phyloP scores from a whole-genome alignment of 2,797 vertebrate genomes.

The Gambelia wislizenii region DNA sequence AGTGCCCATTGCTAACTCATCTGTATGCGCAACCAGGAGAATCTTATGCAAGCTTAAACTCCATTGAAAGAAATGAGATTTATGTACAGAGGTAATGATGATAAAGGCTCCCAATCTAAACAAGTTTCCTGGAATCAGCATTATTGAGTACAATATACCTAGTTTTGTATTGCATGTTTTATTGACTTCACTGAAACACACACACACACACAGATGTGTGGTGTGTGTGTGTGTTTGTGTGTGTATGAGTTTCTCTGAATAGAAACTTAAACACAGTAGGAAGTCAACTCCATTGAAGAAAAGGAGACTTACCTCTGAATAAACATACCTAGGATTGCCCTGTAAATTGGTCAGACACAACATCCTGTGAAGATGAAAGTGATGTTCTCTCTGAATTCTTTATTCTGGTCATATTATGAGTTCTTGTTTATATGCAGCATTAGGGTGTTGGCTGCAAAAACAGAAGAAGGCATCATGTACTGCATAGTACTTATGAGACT shows the following conservation, averaged over 20 bases:
- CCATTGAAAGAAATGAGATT: neutral
- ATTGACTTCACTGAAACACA: neutral
- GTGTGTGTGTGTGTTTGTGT: no score
- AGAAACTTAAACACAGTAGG: neutral
- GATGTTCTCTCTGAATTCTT: neutral
- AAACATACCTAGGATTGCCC: neutral
- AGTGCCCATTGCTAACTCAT: neutral
- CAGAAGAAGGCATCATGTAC: no score
- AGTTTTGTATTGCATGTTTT: no score
- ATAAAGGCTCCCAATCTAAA: neutral
- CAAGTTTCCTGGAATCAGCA: neutral
- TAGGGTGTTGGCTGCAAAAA: neutral
- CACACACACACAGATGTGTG: no score
- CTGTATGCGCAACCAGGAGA: neutral
- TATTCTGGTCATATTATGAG: neutral
- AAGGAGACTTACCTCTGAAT: neutral
- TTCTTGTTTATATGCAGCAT: neutral
- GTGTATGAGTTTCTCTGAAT: neutral
- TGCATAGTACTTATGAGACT: neutral
- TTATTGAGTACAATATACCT: neutral
- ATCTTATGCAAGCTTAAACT: neutral
- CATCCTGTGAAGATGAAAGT: neutral
- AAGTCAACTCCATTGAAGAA: neutral
- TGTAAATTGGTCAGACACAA: neutral
- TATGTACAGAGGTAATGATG: neutral